Percentiles rank a stretch among this genome's conserved stretches.
These are phyloP conservation scores for Artibeus lituratus DNA, from an alignment of 2,797 vertebrate genomes.

Conservation along the genomic window DNA sequence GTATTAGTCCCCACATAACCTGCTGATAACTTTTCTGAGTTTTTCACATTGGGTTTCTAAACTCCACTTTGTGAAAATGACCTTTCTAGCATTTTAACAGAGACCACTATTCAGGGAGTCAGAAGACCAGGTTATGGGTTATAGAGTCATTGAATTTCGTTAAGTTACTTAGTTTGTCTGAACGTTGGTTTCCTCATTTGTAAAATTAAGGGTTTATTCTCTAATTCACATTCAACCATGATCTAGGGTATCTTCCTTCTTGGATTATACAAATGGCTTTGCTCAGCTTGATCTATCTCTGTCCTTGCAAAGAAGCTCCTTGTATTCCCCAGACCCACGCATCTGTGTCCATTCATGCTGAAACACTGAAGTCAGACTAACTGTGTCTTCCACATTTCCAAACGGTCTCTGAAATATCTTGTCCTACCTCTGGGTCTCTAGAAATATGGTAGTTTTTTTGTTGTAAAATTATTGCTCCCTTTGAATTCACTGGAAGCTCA, in stretches of 20 bases:
- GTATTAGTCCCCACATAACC: background rate
- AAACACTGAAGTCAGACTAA: background rate
- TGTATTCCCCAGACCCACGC: background rate
- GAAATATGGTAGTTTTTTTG: background rate
- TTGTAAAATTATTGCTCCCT: background rate
- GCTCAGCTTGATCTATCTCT: background rate
- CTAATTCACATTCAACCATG: background rate
- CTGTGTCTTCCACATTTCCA: background rate
- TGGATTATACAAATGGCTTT: background rate
- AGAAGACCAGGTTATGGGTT: background rate
- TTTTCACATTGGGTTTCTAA: constrained; percentile 12
- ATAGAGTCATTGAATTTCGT: background rate
- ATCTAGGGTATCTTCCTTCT: background rate
- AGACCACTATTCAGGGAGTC: background rate
- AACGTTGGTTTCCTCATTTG: background rate
- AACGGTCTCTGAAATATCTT: background rate
- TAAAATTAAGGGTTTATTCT: background rate
- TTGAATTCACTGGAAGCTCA: background rate
- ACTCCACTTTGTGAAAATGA: background rate
- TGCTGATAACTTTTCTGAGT: background rate
- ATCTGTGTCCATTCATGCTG: background rate
- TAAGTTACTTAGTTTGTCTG: background rate
- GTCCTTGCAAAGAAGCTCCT: background rate
- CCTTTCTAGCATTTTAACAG: background rate
- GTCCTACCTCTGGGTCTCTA: background rate